These are phyloP conservation scores for Morpho helenor DNA, from an alignment of 2,888 invertebrate species.

Conservation along the genomic window DNA sequence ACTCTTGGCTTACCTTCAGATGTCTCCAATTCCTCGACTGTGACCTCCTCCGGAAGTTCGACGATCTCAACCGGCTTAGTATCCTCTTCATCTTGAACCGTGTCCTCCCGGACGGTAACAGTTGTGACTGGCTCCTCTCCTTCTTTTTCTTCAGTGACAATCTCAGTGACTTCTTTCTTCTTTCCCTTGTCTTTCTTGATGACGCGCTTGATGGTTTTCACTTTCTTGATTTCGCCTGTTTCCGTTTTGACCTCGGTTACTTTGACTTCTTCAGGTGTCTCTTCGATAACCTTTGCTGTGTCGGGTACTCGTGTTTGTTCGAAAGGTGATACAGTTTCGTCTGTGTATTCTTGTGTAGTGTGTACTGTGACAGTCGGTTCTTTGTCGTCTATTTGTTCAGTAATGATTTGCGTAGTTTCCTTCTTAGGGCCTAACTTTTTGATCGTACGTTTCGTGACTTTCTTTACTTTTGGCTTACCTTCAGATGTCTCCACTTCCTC, in stretches of 20 bases:
- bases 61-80: too few species aligned
- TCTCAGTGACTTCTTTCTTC: constrained; percentile 32
- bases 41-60: too few species aligned
- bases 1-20: background rate
- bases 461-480: constrained; percentile 39
- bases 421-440: constrained; percentile 30
- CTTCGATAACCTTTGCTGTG: constrained; percentile 3
- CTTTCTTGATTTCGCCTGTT: background rate
- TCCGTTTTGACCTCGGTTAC: background rate
- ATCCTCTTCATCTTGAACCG: constrained; percentile 9
- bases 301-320: background rate
- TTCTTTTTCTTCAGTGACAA: constrained; percentile 28
- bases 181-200: constrained; percentile 34
- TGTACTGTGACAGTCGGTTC: constrained; percentile 21
- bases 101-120: constrained; percentile 27
- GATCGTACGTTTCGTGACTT: constrained; percentile 30
- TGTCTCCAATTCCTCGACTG: too few species aligned
- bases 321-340: constrained; percentile 31
- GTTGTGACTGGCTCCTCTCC: constrained; percentile 35
- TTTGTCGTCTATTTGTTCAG: constrained; percentile 22
- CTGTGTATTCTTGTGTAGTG: constrained; percentile 38
- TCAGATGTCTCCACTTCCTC: constrained; percentile 32
- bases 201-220: constrained; percentile 26
- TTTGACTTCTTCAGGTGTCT: constrained; percentile 8
- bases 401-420: constrained; percentile 35